Conservation (phyloP, 2,888 invertebrate species). For the Trichogramma evanescens region DNA sequence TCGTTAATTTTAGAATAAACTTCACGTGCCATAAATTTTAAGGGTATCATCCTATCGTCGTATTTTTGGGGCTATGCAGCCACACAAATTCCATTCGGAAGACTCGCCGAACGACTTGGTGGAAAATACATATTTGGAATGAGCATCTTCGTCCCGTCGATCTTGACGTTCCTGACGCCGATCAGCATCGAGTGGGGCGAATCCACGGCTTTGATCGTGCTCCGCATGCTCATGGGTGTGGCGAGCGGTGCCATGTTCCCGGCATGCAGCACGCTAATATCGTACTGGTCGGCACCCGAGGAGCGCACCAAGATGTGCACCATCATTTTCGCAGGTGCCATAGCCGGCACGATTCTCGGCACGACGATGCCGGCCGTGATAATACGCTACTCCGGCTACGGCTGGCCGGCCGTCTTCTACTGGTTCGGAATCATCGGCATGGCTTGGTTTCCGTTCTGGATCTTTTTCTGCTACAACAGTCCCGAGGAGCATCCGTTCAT, state of each 20-base stretch:
- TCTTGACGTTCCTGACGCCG: constrained; percentile 71
- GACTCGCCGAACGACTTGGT: constrained; percentile 69
- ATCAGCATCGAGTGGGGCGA: constrained; percentile 59
- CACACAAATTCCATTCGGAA: constrained; percentile 72
- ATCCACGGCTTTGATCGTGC: constrained; percentile 59
- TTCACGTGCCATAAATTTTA: constrained; percentile 37
- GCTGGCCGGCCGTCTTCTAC: constrained; percentile 72
- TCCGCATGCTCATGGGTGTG: constrained; percentile 68
- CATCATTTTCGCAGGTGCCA: constrained; percentile 11
- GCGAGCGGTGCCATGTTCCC: constrained; percentile 77
- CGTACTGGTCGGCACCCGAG: constrained; percentile 69
- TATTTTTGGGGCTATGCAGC: constrained; percentile 77
- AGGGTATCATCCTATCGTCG: constrained; percentile 67
- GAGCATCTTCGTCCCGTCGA: constrained; percentile 69
- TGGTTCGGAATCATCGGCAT: constrained; percentile 66
- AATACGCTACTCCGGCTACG: constrained; percentile 51
- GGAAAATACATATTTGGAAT: constrained; percentile 73
- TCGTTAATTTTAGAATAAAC: neutral
- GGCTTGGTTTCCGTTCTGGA: constrained; percentile 64
- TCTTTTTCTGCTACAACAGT: constrained; percentile 36
- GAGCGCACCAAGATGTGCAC: constrained; percentile 34
- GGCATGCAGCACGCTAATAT: constrained; percentile 69
- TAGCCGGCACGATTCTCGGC: constrained; percentile 48
- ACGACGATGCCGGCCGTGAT: constrained; percentile 60
- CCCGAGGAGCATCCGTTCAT: constrained; percentile 37